These are phyloP conservation scores for Neosilurus mollespiculum DNA, from an alignment of 2,797 vertebrate species.

Conservation along the genomic window DNA sequence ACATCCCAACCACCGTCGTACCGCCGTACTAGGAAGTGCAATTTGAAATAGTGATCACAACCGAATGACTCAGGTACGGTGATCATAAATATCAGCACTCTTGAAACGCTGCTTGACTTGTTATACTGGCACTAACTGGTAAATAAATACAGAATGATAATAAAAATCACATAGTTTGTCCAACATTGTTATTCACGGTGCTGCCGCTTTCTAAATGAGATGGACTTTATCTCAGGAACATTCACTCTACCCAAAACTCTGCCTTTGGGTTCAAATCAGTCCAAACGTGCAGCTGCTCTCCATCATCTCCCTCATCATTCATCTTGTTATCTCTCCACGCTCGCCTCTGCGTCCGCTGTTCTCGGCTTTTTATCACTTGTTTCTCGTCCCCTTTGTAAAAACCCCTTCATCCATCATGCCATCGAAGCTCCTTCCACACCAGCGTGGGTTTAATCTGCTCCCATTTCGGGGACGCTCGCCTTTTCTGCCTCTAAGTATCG, in stretches of 20 bases:
- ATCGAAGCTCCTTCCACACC: constrained; percentile 23
- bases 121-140: not conserved
- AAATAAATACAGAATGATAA: not conserved
- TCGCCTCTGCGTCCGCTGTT: constrained; percentile 19
- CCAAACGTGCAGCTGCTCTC: not conserved
- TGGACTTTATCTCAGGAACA: not conserved
- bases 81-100: too few relatives aligned
- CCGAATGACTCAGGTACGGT: too few relatives aligned
- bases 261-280: not conserved
- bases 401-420: constrained; percentile 36
- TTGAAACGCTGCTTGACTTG: too few relatives aligned
- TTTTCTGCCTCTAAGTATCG: constrained; percentile 27
- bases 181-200: not conserved
- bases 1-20: too few relatives aligned
- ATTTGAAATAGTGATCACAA: too few relatives aligned
- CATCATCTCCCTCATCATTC: constrained; percentile 1
- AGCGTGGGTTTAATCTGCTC: constrained; percentile 26
- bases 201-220: not conserved
- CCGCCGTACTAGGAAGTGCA: too few relatives aligned
- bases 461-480: not conserved
- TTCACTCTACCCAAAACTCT: not conserved
- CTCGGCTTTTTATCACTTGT: constrained; percentile 45
- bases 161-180: not conserved
- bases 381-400: constrained; percentile 40
- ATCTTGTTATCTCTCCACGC: constrained; percentile 36